Evolutionary conservation across 2,797 vertebrate species (phyloP), one percentile per base, ranked within the genome.

Genomic region (Pteropus rufus): DNA sequence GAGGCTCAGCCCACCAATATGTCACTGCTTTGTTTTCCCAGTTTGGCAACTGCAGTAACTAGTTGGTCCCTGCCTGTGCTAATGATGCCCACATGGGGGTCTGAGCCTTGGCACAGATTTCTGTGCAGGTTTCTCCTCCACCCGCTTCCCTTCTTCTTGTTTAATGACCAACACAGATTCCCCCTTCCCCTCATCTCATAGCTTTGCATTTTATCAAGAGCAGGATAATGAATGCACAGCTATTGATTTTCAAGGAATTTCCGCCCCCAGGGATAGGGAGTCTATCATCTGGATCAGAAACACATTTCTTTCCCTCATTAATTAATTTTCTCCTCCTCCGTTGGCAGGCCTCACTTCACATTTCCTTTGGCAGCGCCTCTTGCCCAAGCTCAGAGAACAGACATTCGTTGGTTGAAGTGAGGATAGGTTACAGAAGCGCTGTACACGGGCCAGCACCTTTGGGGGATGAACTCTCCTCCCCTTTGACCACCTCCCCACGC

Each of bases 161-260:
- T 95, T 95, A 95, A 97, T 77, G 95, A 94, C 79, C 97, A 94
- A 16, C 58, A 62, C 80, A 73, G 80, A 91, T 72, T 15, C 5
- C 52, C 44, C n/a, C 16, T 24, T 41, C 41, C 79, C 36, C 23
- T 64, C 29, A 87, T 86, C 91, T 93, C 91, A 95, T 75, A 95
- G 96, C 97, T 95, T 90, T 93, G 91, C 96, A 84, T 97, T 96
- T 97, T 97, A 97, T 97, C 96, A 94, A 93, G 96, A 96, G 85
- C 69, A 44, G 93, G 82, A 83, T 96, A 96, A 97, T 92, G 95
- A 98, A 96, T 95, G 95, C 94, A 92, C 34, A 90, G 91, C 89
- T 97, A 98, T 97, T 97, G 97, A 97, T 97, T 98, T 98, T 95
- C 94, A 85, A 97, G 97, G 96, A 97, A 97, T 97, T 97, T 97